Conservation (phyloP, 30 jellyfish, hydroid and myxozoan species). For the Nemopilema nomurai region DNA sequence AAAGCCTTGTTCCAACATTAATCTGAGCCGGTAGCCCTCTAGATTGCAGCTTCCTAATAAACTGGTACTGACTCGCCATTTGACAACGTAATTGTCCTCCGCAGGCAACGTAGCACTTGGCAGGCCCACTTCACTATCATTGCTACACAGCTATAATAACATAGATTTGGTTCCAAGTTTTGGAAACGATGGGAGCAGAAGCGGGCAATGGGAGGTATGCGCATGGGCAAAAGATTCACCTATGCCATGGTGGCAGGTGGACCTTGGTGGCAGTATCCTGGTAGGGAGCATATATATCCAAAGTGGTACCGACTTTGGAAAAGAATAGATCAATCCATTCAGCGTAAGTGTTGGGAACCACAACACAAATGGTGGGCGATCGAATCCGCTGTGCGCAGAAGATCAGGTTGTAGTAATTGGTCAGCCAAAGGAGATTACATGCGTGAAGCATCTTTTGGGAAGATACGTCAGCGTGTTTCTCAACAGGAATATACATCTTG, state of each 20-base stretch:
- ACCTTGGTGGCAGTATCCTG: background rate
- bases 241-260: background rate
- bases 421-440: background rate
- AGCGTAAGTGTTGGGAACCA: background rate
- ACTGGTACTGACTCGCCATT: background rate
- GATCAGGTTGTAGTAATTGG: background rate
- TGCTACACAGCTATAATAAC: background rate
- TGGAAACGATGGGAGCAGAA: constrained; percentile 6
- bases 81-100: background rate
- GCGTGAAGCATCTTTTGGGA: background rate
- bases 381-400: background rate
- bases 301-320: background rate
- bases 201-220: background rate
- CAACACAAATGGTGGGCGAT: background rate
- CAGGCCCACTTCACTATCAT: background rate
- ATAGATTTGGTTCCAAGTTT: background rate
- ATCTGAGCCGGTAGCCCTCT: no score
- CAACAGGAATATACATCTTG: background rate
- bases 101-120: background rate
- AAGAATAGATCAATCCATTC: background rate
- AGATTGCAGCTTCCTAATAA: no score
- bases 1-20: no score
- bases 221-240: background rate
- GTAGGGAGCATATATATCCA: background rate
- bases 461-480: background rate